Evolutionary conservation across 2,888 invertebrate genomes (phyloP).

Genomic region (Sinopyrophorus schimmeli): DNA sequence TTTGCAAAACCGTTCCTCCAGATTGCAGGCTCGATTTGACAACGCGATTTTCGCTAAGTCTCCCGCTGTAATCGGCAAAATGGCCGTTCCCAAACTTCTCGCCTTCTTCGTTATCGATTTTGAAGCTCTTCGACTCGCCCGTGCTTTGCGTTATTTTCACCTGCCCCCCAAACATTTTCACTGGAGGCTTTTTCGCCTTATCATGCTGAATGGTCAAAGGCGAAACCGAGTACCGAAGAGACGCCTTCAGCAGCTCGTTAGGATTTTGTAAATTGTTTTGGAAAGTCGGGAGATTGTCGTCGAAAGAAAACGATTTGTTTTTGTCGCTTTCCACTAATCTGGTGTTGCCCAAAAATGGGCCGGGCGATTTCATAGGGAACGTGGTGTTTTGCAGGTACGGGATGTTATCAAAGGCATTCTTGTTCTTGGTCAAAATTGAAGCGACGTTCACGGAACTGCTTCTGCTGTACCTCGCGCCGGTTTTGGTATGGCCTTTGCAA

Average conservation of each 20-base stretch:
- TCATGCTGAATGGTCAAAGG: constrained; percentile 44
- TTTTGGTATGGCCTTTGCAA: constrained; percentile 66
- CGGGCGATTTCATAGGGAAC: constrained; percentile 76
- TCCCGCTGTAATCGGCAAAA: constrained; percentile 45
- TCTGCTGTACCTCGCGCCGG: constrained; percentile 50
- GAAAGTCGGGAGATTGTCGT: constrained; percentile 44
- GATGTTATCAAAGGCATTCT: constrained; percentile 54
- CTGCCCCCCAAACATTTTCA: constrained; percentile 78
- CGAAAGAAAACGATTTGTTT: constrained; percentile 54
- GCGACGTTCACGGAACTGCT: constrained; percentile 56
- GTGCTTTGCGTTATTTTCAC: constrained; percentile 73
- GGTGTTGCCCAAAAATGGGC: constrained; percentile 80
- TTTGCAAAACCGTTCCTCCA: constrained; percentile 70
- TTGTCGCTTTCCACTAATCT: constrained; percentile 69
- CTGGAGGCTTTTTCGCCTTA: constrained; percentile 48
- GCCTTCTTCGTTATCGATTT: constrained; percentile 48
- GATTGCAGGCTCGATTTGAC: constrained; percentile 82
- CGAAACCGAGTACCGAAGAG: constrained; percentile 44
- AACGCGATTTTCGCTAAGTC: constrained; percentile 62
- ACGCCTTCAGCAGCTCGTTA: constrained; percentile 31
- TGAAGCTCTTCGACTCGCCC: constrained; percentile 66
- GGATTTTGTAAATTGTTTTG: constrained; percentile 29
- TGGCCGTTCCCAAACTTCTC: constrained; percentile 41
- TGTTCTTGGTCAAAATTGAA: constrained; percentile 54
- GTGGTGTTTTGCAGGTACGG: constrained; percentile 50